Percentiles rank a stretch among this genome's conserved stretches.
Conservation (phyloP, 2,797 vertebrate genomes). For the Macrochelys suwanniensis region DNA sequence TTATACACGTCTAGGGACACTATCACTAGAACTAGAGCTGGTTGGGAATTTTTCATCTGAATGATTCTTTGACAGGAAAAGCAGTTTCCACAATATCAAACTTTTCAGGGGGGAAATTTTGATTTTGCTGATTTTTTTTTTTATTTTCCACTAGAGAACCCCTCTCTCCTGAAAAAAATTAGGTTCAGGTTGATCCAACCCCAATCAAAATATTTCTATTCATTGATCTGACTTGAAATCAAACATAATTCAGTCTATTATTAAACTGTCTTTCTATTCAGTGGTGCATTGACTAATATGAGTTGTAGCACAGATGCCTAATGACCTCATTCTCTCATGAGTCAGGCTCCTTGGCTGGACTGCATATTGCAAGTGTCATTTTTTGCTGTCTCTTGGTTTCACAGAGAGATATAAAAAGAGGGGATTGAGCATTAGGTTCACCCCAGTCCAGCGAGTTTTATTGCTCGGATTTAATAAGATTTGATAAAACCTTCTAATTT, state of each 20-base stretch:
- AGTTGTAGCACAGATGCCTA: neutral
- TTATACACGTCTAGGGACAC: neutral
- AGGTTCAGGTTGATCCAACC: neutral
- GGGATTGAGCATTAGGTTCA: neutral
- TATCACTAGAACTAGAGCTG: neutral
- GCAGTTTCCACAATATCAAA: neutral
- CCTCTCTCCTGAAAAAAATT: neutral
- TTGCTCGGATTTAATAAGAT: neutral
- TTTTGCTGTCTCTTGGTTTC: neutral
- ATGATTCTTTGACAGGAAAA: neutral
- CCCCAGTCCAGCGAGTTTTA: neutral
- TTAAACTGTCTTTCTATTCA: neutral
- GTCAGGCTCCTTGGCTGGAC: neutral
- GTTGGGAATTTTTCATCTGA: neutral
- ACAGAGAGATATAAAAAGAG: neutral
- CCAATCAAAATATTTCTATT: neutral
- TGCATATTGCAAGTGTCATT: neutral
- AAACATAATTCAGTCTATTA: neutral
- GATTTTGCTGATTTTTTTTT: neutral
- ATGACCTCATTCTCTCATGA: neutral
- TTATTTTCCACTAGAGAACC: neutral
- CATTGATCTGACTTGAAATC: neutral
- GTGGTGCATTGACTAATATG: neutral
- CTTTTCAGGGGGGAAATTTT: neutral
- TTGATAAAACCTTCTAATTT: neutral